Conservation (phyloP, 2,888 invertebrate species). For the Patella ulyssiponensis region DNA sequence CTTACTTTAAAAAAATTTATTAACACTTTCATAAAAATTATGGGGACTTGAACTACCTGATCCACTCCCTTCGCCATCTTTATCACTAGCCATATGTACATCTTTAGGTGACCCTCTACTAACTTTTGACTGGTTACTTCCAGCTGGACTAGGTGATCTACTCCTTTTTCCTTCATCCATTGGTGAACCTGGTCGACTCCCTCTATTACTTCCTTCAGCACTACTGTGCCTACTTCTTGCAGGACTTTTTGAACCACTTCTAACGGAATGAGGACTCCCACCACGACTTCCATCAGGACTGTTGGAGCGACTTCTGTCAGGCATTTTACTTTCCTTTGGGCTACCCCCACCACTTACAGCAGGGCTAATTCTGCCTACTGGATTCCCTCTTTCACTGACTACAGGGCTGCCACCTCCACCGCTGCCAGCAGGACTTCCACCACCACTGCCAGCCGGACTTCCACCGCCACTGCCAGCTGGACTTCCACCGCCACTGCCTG, state of each 20-base stretch:
- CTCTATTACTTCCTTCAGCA: constrained; percentile 12
- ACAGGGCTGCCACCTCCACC: constrained; percentile 36
- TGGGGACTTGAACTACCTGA: constrained; percentile 22
- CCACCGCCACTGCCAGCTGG: neutral
- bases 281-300: constrained; percentile 17
- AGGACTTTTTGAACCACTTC: constrained; percentile 20
- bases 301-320: constrained; percentile 6
- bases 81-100: neutral
- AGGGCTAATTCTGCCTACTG: constrained; percentile 28
- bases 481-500: constrained; percentile 18
- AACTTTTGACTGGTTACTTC: constrained; percentile 15
- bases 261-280: constrained; percentile 19
- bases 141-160: constrained; percentile 18
- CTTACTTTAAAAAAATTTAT: too few relatives aligned
- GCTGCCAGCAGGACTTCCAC: constrained; percentile 27
- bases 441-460: neutral
- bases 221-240: constrained; percentile 13
- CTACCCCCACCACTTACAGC: constrained; percentile 20
- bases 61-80: constrained; percentile 25
- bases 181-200: neutral
- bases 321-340: neutral
- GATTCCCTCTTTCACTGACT: constrained; percentile 37
- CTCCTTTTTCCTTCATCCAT: neutral
- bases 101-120: neutral
- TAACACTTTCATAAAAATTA: too few relatives aligned